phyloP scores from a whole-genome alignment of 2,797 vertebrate species.

The Alca torda region DNA sequence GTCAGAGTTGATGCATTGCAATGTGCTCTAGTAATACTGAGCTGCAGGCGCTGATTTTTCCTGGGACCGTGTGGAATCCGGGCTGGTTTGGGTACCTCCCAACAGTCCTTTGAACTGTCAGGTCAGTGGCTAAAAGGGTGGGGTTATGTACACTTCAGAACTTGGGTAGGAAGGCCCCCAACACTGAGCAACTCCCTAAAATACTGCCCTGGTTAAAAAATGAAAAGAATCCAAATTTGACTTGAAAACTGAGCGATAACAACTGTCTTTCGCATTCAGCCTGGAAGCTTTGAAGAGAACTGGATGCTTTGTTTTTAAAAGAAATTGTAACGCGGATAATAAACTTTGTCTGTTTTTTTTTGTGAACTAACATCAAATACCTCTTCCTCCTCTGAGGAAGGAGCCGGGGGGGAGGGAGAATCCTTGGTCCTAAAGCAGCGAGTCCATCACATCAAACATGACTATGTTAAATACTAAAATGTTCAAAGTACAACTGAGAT shows the following conservation, averaged over 20 bases:
- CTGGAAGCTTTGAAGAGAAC: constrained; percentile 37
- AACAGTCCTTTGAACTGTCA: not conserved
- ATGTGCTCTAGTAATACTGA: not conserved
- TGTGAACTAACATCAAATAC: constrained; percentile 46
- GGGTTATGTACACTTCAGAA: not conserved
- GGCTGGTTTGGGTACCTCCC: not conserved
- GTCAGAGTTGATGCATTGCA: not conserved
- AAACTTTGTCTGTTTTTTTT: not conserved
- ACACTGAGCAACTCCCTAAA: not conserved
- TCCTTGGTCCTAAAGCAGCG: constrained; percentile 55
- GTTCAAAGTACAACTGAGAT: constrained; percentile 84
- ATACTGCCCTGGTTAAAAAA: not conserved
- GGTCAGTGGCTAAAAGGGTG: not conserved
- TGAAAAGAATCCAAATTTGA: not conserved
- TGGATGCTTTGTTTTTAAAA: constrained; percentile 33
- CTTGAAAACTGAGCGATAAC: constrained; percentile 7
- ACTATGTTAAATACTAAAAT: constrained; percentile 77
- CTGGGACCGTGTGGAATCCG: not conserved
- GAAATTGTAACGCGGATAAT: constrained; percentile 33
- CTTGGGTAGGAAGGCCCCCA: not conserved
- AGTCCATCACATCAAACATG: constrained; percentile 80
- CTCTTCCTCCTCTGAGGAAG: constrained; percentile 40
- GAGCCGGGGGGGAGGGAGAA: not conserved
- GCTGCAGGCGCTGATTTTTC: constrained; percentile 2
- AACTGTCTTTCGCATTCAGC: constrained; percentile 5